A percentile compares a stretch with the other conserved stretches of the same genome.
phyloP scores from a whole-genome alignment of 2,113 vertebrate genomes.

The Pimephales promelas region DNA sequence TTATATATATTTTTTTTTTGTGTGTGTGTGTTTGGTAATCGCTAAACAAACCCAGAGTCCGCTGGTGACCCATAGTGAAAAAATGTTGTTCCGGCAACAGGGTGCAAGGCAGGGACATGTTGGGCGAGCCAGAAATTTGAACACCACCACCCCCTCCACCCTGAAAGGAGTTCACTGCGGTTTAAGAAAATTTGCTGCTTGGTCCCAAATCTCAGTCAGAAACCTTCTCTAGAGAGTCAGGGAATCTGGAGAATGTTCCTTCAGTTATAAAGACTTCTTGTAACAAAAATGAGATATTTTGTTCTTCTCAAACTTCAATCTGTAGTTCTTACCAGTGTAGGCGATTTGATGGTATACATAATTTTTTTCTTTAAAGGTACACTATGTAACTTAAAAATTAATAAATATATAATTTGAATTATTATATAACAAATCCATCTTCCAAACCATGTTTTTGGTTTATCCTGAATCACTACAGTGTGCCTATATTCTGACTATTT shows the following conservation, averaged over 20 bases:
- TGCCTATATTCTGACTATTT: no score
- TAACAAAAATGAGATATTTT: conserved; percentile 31
- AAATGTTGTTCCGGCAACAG: conserved; percentile 37
- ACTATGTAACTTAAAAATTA: no score
- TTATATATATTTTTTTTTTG: no score
- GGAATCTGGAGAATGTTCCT: conserved; percentile 52
- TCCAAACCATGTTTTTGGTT: no score
- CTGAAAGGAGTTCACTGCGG: conserved; percentile 43
- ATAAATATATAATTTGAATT: no score
- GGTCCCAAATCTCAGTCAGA: conserved; percentile 43
- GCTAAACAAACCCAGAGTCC: conserved; percentile 16
- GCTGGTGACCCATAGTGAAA: conserved; percentile 35
- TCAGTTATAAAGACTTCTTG: conserved; percentile 16
- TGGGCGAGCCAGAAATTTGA: conserved; percentile 36
- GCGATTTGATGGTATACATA: no score
- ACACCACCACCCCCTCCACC: conserved; percentile 25
- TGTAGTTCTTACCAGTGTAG: conserved; percentile 4
- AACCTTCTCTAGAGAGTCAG: conserved; percentile 44
- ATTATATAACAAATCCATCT: no score
- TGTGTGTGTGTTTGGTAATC: conserved; percentile 11
- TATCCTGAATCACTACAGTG: no score
- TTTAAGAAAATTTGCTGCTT: conserved; percentile 44
- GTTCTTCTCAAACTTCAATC: background rate
- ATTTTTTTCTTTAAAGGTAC: no score
- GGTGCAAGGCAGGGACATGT: conserved; percentile 19